phyloP scores from a whole-genome alignment of 2,113 vertebrate genomes.

The Fregetta grallaria region DNA sequence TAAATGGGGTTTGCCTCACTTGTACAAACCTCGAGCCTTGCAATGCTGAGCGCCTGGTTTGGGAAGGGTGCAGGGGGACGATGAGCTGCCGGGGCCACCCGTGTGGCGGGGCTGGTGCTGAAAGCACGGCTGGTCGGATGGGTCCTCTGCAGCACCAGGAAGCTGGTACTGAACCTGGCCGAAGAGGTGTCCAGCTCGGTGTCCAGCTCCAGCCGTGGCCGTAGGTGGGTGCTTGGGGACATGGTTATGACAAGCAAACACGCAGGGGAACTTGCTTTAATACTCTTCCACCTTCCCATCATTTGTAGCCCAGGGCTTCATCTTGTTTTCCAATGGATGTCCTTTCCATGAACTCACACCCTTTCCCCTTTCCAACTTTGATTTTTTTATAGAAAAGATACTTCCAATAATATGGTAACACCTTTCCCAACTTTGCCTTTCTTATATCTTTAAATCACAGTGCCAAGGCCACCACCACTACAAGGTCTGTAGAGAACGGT shows the following conservation, averaged over 20 bases:
- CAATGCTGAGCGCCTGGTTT: not conserved
- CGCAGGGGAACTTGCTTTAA: not conserved
- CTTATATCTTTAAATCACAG: accelerated
- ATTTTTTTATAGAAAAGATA: accelerated
- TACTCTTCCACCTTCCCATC: not conserved
- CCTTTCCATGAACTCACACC: accelerated
- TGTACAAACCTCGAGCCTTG: no score
- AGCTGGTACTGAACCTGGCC: no score
- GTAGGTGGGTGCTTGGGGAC: not conserved
- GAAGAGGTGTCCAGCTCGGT: no score
- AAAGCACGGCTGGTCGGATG: accelerated
- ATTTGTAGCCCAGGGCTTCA: accelerated
- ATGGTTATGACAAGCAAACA: accelerated
- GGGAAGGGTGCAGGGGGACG: not conserved
- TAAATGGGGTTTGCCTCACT: accelerated
- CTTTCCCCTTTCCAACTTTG: not conserved
- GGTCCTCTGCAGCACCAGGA: not conserved
- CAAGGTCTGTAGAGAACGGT: accelerated
- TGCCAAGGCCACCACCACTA: not conserved
- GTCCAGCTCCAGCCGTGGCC: accelerated
- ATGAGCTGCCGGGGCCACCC: not conserved
- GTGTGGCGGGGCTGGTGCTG: accelerated
- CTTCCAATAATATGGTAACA: accelerated
- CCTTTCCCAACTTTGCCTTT: not conserved
- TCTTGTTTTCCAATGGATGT: accelerated